A percentile compares a stretch with the other conserved stretches of the same genome.
Evolutionary conservation across 1,140 invertebrate species (phyloP).

Genomic region (Drosophila sp.): DNA sequence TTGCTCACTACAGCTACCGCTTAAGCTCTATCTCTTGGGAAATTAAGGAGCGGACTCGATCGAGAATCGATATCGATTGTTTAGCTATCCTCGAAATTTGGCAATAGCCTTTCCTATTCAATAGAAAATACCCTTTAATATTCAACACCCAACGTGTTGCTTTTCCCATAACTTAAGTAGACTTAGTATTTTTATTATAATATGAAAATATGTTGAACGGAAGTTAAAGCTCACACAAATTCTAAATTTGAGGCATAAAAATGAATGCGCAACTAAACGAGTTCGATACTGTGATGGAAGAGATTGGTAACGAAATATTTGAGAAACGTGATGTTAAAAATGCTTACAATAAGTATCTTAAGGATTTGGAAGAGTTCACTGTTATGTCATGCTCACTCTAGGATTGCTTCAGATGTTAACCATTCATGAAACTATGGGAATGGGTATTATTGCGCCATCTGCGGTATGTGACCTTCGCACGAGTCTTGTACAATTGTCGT

Average conservation of each 20-base stretch:
- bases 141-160: no score
- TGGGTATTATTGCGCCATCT: slow-evolving; percentile 65
- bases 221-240: no score
- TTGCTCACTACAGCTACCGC: no score
- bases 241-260: neutral
- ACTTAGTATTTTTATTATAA: no score
- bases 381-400: slow-evolving; percentile 56
- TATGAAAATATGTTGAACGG: no score
- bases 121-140: no score
- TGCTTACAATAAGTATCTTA: neutral
- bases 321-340: neutral
- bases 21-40: no score
- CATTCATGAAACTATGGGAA: slow-evolving; percentile 70
- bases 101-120: no score
- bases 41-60: no score
- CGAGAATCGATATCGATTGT: no score
- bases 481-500: slow-evolving; percentile 72
- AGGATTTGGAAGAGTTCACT: slow-evolving; percentile 64
- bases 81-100: no score
- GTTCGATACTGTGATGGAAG: slow-evolving; percentile 62
- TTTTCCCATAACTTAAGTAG: no score
- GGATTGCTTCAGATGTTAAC: slow-evolving; percentile 69
- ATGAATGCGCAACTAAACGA: slow-evolving; percentile 39
- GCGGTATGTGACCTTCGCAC: slow-evolving; percentile 80
- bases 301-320: slow-evolving; percentile 55